phyloP scores from a whole-genome alignment of 2,888 invertebrate genomes.

The Tetragonisca angustula region DNA sequence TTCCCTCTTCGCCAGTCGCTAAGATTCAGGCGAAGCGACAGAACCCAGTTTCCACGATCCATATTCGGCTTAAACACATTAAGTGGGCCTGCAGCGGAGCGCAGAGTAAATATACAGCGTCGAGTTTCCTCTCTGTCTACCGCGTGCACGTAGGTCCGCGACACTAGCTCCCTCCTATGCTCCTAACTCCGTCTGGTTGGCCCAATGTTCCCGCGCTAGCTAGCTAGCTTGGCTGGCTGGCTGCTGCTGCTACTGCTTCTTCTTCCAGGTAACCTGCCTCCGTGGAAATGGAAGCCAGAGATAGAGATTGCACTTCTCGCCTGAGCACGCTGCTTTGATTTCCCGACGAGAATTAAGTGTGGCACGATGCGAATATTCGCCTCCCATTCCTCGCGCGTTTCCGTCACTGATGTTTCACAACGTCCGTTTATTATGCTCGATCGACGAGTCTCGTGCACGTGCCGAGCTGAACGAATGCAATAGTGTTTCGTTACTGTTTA shows the following conservation, averaged over 20 bases:
- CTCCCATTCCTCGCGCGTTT: neutral
- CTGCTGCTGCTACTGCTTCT: neutral
- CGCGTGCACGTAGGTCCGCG: neutral
- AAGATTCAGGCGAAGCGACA: constrained; percentile 51
- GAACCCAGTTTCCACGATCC: constrained; percentile 70
- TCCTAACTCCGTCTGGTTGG: neutral
- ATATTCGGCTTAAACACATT: constrained; percentile 67
- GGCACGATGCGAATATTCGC: constrained; percentile 11
- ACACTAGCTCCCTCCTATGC: constrained; percentile 5
- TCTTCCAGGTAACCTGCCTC: constrained; percentile 12
- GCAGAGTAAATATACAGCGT: constrained; percentile 50
- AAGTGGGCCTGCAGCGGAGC: constrained; percentile 56
- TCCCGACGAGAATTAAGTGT: constrained; percentile 33
- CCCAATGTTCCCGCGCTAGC: too few species aligned
- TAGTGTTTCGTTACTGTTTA: too few species aligned
- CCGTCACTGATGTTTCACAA: neutral
- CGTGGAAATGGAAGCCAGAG: constrained; percentile 43
- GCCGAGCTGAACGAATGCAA: too few species aligned
- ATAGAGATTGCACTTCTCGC: constrained; percentile 52
- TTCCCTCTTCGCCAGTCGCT: neutral
- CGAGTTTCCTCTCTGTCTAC: neutral
- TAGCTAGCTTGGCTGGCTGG: neutral
- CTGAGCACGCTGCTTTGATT: constrained; percentile 40
- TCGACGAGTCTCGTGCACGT: too few species aligned
- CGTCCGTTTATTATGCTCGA: too few species aligned